Evolutionary conservation across 2,797 vertebrate genomes (phyloP), one percentile per base, ranked within the genome.

Genomic region (Brotula barbata): DNA sequence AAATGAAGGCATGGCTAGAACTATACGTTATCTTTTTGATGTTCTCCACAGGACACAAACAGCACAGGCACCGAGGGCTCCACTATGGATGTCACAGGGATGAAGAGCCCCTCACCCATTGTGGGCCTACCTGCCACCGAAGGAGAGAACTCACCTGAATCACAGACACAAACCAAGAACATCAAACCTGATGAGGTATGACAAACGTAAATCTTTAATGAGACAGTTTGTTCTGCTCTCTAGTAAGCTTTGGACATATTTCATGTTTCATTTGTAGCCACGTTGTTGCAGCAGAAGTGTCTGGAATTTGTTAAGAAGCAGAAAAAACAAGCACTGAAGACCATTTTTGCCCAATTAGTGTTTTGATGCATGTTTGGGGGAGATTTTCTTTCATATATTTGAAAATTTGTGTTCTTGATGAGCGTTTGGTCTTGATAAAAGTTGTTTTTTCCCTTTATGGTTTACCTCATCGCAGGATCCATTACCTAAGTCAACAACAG

Each of bases 141-240:
- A 83, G 91, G 90, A 67, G 83, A 87, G 3, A 85, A 81, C 3
- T 90, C 91, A 41, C 89, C 92, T 31, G 84, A 83, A 73, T 89
- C 80, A 67, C 89, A 93, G 39, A 90, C 25, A 1, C 51, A 83
- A 58, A 83, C 84, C 36, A 93, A 93, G 84, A 93, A 89, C 86
- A 78, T 82, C 59, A 92, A 82, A 89, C 78, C 73, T 1, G 91
- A 93, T 68, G 91, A 91, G 90, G 93, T 93, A 89, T 69, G 74
- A 2, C 12, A 17, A 20, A 36, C 33, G 16, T 9, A 40, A 13
- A 20, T 37, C 2, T 49, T 37, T 5, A 20, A 22, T 15, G 2
- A 45, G 19, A 20, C 13, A 6, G 10, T 23, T 58, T 20, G 0
- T 28, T 34, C 11, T 33, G 31, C 31, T 6, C 6, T 33, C 9